Base-by-base conservation (phyloP, 2,113 vertebrate genomes). In the Oreochromis niloticus region DNA sequence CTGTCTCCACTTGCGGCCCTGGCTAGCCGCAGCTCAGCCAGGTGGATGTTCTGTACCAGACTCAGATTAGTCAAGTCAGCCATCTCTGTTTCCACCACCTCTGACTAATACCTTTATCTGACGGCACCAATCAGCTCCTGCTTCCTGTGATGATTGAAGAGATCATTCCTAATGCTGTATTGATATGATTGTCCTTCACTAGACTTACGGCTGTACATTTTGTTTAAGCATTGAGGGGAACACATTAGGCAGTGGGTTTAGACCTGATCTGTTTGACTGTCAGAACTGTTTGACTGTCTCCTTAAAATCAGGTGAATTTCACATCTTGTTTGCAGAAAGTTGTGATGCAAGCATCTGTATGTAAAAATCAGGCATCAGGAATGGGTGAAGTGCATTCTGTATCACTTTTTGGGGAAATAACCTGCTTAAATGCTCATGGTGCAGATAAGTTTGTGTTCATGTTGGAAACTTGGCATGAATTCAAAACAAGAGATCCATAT, bases 21-120 rank as follows among this genome's bases (percentile, higher is more conserved):
- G 80, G 88, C 88, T 43, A 32, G 83, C 85, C 54, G 3, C 86
- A 46, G 93, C 92, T 94, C 87, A 95, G 93, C 87, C 91, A 85
- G 89, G 92, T 89, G 93, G 93, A 95, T 91, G 93, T 93, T 91
- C 94, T 95, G 90, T 95, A 89, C 93, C 90, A 57, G 79, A 89
- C 48, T 78, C 81, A 88, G 95, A 95, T 95, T 95, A 95, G 89
- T 85, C 27, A 48, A 90, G 91, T 94, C 89, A 94, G 90, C 91
- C 91, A 57, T 92, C 92, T 91, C 85, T 11, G 71, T 90, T 87
- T 84, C 68, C 88, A 88, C 36, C 48, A 59, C 68, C 34, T 46
- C 88, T 54, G 82, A 79, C 86, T 90, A 91, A 87, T 84, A 91
- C 87, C 59, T 88, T 87, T 71, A 80, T 86, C 83, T 91, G 89